A percentile compares a stretch with the other conserved stretches of the same genome.
Conservation (phyloP, 2,888 invertebrate species). For the Oligia latruncula region DNA sequence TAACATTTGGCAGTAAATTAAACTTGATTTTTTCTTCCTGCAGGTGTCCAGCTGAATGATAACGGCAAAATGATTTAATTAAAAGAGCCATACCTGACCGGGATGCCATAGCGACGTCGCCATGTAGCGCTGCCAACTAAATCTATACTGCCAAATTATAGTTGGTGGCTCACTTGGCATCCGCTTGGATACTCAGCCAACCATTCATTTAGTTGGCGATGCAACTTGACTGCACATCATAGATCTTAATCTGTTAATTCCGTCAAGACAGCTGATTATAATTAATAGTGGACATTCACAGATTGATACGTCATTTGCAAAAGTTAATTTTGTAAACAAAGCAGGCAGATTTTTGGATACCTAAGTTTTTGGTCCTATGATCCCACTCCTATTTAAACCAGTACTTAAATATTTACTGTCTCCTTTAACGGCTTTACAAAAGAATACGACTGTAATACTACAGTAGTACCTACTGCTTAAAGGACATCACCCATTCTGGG, state of each 20-base stretch:
- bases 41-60: neutral
- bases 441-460: neutral
- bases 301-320: neutral
- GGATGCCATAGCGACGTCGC: no score
- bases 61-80: neutral
- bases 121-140: no score
- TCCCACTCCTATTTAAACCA: neutral
- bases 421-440: neutral
- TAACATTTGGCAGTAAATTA: neutral
- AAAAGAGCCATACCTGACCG: no score
- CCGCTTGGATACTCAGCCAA: no score
- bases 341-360: no score
- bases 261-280: neutral
- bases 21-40: neutral
- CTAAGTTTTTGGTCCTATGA: neutral
- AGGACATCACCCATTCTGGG: no score
- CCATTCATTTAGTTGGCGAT: no score
- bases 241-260: neutral
- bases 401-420: neutral
- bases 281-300: neutral
- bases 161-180: no score
- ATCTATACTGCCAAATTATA: no score
- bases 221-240: no score
- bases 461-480: neutral
- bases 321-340: neutral